Evolutionary conservation across 2,113 vertebrate species (phyloP).

Genomic region (Chaetorhynchus papuensis): DNA sequence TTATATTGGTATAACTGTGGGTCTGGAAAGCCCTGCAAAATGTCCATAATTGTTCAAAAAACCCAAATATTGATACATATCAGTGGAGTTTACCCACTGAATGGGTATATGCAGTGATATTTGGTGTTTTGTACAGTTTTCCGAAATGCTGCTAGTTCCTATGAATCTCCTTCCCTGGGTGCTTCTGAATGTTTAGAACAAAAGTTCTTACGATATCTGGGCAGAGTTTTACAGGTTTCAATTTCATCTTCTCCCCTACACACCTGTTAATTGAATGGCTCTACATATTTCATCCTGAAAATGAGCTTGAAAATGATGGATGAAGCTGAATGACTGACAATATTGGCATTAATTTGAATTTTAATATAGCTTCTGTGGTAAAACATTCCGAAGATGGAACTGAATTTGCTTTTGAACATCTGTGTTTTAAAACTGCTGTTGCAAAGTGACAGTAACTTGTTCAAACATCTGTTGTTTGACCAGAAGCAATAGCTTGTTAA

Average conservation of each 20-base stretch:
- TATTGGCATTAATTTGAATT: background rate
- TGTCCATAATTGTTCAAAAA: background rate
- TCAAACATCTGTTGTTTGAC: background rate
- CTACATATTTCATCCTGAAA: background rate
- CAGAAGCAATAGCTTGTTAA: background rate
- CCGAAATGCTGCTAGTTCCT: background rate
- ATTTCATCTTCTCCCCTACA: background rate
- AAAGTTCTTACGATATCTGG: background rate
- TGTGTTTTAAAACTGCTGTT: background rate
- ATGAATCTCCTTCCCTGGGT: background rate
- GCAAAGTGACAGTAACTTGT: background rate
- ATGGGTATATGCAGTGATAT: background rate
- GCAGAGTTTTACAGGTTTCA: background rate
- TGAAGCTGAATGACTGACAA: background rate
- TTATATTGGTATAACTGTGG: background rate
- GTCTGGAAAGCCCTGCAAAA: background rate
- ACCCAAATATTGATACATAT: accelerated
- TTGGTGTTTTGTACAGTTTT: background rate
- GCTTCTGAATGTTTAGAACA: background rate
- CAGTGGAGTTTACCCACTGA: background rate
- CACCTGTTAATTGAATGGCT: background rate
- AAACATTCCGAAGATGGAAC: background rate
- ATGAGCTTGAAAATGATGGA: background rate
- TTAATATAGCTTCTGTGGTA: background rate
- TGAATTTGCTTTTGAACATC: background rate